Evolutionary conservation across 2,888 invertebrate genomes (phyloP), one percentile per base, ranked within the genome.

Genomic region (Limnephilus lunatus): DNA sequence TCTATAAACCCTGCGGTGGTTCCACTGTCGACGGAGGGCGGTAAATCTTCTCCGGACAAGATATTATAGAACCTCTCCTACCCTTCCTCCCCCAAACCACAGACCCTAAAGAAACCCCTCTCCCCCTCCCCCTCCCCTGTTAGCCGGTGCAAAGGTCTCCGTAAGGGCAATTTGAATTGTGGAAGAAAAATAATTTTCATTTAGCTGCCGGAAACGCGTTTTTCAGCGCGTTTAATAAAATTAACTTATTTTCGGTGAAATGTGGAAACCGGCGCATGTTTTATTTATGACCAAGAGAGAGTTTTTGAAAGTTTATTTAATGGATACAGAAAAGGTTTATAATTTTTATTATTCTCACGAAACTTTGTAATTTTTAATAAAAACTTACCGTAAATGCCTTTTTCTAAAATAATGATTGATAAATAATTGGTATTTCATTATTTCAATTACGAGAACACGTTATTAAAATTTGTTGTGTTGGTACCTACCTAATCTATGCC

Each of bases 101-200:
- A 5, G 19, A 32, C 31, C 15, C 35, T 19, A 3, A 15, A 68
- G 25, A 25, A 25, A 68, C 5, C 19, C 25, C 53, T 19, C 25
- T 7, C n/a, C 25, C 68, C 68, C 25, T 7, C n/a, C 25, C 68
- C 68, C 2, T n/a, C 68, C 25, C 25, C 32, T 31, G 30, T 32
- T 82, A 32, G 32, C 83, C 32, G 25, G 32, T 32, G 83, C 83
- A 39, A 83, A 83, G 83, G 83, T 83, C 83, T 83, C 35, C 15
- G 35, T 83, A 35, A 83, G 83, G 83, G 35, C 35, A 32, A 83
- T 83, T 35, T 83, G 19, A 83, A 83, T 83, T 83, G 35, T 83
- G 32, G 35, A 31, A 83, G 83, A 83, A 83, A 35, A 83, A 35
- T 83, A 83, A 35, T 25, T 82, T 32, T 82, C 82, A 82, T 32